A percentile compares a stretch with the other conserved stretches of the same genome.
Evolutionary conservation across 2,113 vertebrate genomes (phyloP).

Genomic region (Murina feae): DNA sequence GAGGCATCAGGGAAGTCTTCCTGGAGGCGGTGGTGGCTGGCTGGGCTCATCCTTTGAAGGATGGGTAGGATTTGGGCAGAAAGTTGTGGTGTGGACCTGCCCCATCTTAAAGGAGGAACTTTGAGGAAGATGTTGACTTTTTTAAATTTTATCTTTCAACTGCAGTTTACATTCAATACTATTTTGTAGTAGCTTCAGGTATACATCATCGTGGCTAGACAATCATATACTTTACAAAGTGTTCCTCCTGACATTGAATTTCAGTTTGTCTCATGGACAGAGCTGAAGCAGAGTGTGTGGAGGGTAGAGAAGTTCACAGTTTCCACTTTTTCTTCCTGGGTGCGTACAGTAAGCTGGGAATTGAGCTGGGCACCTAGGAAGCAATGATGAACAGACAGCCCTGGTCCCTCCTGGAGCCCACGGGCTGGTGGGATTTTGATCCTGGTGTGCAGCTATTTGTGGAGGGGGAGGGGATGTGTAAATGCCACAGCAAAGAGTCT

Average conservation of each 20-base stretch:
- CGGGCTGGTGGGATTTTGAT: neutral
- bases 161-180: neutral
- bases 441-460: accelerated
- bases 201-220: neutral
- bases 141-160: neutral
- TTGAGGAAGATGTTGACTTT: neutral
- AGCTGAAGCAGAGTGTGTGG: neutral
- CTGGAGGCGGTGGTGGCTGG: neutral
- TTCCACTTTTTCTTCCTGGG: neutral
- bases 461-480: neutral
- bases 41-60: neutral
- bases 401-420: neutral
- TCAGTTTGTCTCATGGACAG: neutral
- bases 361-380: neutral
- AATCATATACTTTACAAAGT: neutral
- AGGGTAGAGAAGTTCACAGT: neutral
- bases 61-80: neutral
- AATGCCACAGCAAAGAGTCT: neutral
- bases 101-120: neutral
- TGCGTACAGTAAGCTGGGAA: neutral
- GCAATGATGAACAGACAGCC: accelerated
- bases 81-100: neutral
- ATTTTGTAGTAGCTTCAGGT: neutral
- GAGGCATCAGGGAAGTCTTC: neutral
- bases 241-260: neutral